Evolutionary conservation across 2,888 invertebrate genomes (phyloP).

Genomic region (Pegoplata infirma): DNA sequence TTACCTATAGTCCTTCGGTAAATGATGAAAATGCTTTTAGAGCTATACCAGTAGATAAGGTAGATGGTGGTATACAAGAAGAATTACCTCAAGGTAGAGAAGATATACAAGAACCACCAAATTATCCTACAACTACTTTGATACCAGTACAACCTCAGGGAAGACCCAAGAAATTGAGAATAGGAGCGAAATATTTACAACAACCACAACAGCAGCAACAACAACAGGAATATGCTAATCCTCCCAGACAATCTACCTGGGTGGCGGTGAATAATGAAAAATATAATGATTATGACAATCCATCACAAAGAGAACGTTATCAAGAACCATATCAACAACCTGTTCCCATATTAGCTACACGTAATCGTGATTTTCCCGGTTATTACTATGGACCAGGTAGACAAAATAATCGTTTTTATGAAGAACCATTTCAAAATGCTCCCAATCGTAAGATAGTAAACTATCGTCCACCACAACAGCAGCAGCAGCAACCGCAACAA

Average conservation of each 20-base stretch:
- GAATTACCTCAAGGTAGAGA: constrained; percentile 55
- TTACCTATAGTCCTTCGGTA: constrained; percentile 78
- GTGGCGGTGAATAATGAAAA: constrained; percentile 70
- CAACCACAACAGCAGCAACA: constrained; percentile 50
- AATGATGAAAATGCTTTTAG: constrained; percentile 75
- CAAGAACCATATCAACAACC: constrained; percentile 54
- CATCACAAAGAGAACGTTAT: constrained; percentile 56
- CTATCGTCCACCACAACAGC: constrained; percentile 64
- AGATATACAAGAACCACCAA: constrained; percentile 46
- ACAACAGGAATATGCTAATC: constrained; percentile 81
- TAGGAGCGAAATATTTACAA: constrained; percentile 65
- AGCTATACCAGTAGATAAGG: constrained; percentile 78
- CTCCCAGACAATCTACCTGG: constrained; percentile 66
- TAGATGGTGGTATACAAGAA: constrained; percentile 73
- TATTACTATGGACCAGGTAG: constrained; percentile 68
- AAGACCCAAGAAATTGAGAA: constrained; percentile 62
- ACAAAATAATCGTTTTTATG: constrained; percentile 71
- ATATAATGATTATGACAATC: constrained; percentile 65
- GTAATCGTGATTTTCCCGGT: constrained; percentile 70
- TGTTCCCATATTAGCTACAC: constrained; percentile 6
- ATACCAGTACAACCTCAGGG: constrained; percentile 62
- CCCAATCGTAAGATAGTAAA: constrained; percentile 67
- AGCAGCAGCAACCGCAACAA: constrained; percentile 75
- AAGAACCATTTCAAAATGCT: constrained; percentile 67
- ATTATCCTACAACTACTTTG: constrained; percentile 70